Percentiles rank a stretch among this genome's conserved stretches.
Evolutionary conservation across 2,888 invertebrate genomes (phyloP).

Genomic region (Tromatobia lineatoria): DNA sequence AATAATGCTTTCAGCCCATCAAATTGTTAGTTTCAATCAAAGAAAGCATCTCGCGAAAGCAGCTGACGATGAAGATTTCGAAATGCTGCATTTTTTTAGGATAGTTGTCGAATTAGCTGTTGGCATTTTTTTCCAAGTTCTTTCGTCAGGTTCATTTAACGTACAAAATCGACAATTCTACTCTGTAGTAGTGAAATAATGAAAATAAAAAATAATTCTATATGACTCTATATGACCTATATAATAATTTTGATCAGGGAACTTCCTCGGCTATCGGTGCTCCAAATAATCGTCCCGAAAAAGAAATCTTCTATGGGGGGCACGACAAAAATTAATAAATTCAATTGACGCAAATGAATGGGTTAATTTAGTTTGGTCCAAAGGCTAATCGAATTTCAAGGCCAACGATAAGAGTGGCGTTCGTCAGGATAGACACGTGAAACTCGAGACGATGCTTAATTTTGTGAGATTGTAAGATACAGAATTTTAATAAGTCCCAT

Average conservation of each 20-base stretch:
- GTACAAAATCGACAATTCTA: too few relatives aligned
- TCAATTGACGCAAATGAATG: slow-evolving; percentile 33
- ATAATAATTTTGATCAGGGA: not conserved
- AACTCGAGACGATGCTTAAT: not conserved
- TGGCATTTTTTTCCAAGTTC: too few relatives aligned
- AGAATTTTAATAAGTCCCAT: not conserved
- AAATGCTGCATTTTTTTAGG: too few relatives aligned
- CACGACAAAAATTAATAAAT: slow-evolving; percentile 45
- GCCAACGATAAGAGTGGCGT: slow-evolving; percentile 9
- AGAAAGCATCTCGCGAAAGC: too few relatives aligned
- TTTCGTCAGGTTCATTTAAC: too few relatives aligned
- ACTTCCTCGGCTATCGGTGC: not conserved
- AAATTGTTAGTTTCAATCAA: too few relatives aligned
- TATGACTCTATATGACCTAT: too few relatives aligned
- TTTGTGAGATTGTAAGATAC: not conserved
- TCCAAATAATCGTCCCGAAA: slow-evolving; percentile 21
- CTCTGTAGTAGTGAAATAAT: too few relatives aligned
- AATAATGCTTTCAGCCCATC: too few relatives aligned
- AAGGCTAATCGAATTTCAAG: slow-evolving; percentile 47
- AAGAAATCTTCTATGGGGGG: slow-evolving; percentile 7
- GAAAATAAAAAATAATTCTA: too few relatives aligned
- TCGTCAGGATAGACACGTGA: not conserved
- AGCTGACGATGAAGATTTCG: too few relatives aligned
- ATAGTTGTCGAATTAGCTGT: too few relatives aligned
- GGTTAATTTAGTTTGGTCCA: slow-evolving; percentile 6